These are phyloP conservation scores for Melanotus villosus DNA, from an alignment of 2,888 invertebrate species.

Conservation along the genomic window DNA sequence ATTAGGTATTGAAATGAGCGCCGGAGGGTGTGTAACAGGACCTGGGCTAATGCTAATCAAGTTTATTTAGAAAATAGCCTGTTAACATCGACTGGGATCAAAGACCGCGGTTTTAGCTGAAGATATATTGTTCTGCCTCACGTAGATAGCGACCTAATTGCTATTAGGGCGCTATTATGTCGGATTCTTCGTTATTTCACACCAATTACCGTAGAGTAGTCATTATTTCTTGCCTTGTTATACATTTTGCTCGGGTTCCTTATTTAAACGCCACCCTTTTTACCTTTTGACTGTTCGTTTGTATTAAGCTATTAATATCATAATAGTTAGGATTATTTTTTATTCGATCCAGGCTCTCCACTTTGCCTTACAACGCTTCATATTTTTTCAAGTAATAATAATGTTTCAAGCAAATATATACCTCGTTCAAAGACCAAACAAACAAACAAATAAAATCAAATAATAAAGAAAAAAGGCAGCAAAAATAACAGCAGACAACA, in stretches of 20 bases:
- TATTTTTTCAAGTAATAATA: too few species aligned
- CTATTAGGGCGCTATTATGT: slow-evolving; percentile 52
- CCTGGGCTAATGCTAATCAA: slow-evolving; percentile 63
- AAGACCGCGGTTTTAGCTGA: slow-evolving; percentile 53
- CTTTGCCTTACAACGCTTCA: too few species aligned
- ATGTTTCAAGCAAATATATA: too few species aligned
- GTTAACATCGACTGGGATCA: slow-evolving; percentile 62
- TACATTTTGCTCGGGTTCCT: slow-evolving; percentile 22
- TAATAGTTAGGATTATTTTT: neutral
- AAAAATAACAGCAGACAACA: too few species aligned
- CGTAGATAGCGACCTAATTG: slow-evolving; percentile 55
- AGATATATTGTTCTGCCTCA: slow-evolving; percentile 46
- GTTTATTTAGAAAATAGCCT: slow-evolving; percentile 65
- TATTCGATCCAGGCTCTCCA: too few species aligned
- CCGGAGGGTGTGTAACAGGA: slow-evolving; percentile 62
- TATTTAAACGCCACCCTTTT: neutral
- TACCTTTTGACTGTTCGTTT: neutral
- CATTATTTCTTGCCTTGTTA: slow-evolving; percentile 42
- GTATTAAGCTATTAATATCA: neutral
- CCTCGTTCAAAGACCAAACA: too few species aligned
- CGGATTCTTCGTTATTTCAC: slow-evolving; percentile 42
- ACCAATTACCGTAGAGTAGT: slow-evolving; percentile 38
- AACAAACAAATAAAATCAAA: too few species aligned
- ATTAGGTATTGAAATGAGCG: slow-evolving; percentile 65
- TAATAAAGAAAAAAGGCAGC: too few species aligned